A percentile compares a stretch with the other conserved stretches of the same genome.
Evolutionary conservation across 2,888 invertebrate species (phyloP).

Genomic region (Hecatera dysodea): DNA sequence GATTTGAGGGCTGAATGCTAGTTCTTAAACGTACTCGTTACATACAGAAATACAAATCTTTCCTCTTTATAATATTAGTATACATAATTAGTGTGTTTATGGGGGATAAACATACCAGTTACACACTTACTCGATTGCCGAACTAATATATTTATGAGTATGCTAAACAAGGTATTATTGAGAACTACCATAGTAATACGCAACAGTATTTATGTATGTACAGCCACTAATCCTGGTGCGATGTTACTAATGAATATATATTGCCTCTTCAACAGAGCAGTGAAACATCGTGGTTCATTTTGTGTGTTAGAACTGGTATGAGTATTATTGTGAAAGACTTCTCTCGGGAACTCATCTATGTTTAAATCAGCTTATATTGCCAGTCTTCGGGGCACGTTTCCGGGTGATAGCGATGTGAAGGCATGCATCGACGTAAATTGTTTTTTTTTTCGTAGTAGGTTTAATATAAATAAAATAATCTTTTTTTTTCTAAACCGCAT

Average conservation of each 20-base stretch:
- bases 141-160: slow-evolving; percentile 62
- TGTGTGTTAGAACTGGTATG: neutral
- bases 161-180: slow-evolving; percentile 61
- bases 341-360: neutral
- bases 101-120: slow-evolving; percentile 33
- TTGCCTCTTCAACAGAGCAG: slow-evolving; percentile 26
- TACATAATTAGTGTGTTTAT: too few relatives aligned
- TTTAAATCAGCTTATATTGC: neutral
- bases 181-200: slow-evolving; percentile 43
- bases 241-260: slow-evolving; percentile 52
- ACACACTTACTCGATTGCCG: slow-evolving; percentile 20
- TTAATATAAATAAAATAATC: too few relatives aligned
- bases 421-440: too few relatives aligned
- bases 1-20: too few relatives aligned
- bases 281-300: slow-evolving; percentile 14
- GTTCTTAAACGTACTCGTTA: too few relatives aligned
- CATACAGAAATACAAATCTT: too few relatives aligned
- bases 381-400: too few relatives aligned
- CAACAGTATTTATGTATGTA: slow-evolving; percentile 26
- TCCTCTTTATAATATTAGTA: too few relatives aligned
- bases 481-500: too few relatives aligned
- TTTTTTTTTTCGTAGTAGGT: too few relatives aligned
- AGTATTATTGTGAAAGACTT: neutral
- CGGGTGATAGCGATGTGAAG: too few relatives aligned
- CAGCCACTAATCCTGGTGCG: slow-evolving; percentile 45